Evolutionary conservation across 2,888 invertebrate genomes (phyloP), one percentile per base, ranked within the genome.

Genomic region (Fissipunctia ypsillon): DNA sequence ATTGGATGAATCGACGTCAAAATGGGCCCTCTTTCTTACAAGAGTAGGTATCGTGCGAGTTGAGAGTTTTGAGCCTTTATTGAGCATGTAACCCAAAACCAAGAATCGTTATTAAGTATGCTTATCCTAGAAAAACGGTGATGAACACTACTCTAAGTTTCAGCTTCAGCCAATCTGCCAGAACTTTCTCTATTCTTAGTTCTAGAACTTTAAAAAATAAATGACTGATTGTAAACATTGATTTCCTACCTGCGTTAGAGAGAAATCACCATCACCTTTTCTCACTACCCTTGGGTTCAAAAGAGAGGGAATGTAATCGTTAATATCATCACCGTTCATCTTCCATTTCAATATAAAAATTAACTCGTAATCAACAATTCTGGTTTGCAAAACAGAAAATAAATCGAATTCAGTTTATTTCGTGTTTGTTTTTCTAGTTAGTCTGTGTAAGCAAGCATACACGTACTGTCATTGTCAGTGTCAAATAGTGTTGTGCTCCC

Each of bases 301-400:
- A 71, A 95, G 64, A 10, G 95, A 95, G 1, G 95, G 95, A 35
- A 94, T 54, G 69, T 89, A 95, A 65, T 90, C 79, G 83, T 94
- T 94, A 52, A 94, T 92, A 82, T 94, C 72, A 57, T 87, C 89
- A 80, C 90, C 88, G 78, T 87, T 89, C 92, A 91, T 91, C 83
- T 89, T 90, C 84, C 85, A 88, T 86, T 78, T 78, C 71, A 67
- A 56, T 60, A 12, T 50, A 38, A 48, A 31, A 5, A 5, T 38
- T 38, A 9, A 38, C 22, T 61, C 7, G 22, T 54, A 41, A n/a
- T 25, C 1, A 41, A 48, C 14, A 77, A 80, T 41, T 64, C 38
- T 31, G 16, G n/a, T 65, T 59, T n/a, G n/a, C 28, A 65, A 52
- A 73, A 48, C 45, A 65, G 38, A 52, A 54, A 22, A 6, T 28